A percentile compares a stretch with the other conserved stretches of the same genome.
phyloP scores from a whole-genome alignment of 2,797 vertebrate genomes.

The Centropyge bicolor region DNA sequence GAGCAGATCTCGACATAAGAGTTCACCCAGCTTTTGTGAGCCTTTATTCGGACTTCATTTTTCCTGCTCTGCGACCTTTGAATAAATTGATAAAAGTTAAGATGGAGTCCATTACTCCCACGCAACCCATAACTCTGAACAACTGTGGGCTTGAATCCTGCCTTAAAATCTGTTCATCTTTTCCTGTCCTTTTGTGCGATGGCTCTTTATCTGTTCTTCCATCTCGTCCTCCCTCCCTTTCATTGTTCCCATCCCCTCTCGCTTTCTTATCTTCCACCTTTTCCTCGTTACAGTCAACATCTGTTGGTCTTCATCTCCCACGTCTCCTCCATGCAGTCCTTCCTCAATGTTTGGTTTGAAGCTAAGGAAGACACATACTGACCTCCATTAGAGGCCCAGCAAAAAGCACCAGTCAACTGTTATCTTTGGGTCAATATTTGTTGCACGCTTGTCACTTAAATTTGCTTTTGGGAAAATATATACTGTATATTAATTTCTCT shows the following conservation, averaged over 20 bases:
- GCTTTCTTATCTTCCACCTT: slow-evolving; percentile 30
- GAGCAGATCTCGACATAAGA: slow-evolving; percentile 11
- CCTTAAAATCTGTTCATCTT: slow-evolving; percentile 27
- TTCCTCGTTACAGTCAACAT: slow-evolving; percentile 16
- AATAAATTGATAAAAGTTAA: slow-evolving; percentile 26
- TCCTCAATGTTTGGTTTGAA: slow-evolving; percentile 32
- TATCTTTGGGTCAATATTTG: background rate
- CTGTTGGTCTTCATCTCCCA: slow-evolving; percentile 28
- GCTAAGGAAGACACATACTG: slow-evolving; percentile 35
- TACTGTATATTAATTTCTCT: too few species aligned
- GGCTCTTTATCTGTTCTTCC: slow-evolving; percentile 20
- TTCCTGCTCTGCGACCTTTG: slow-evolving; percentile 11
- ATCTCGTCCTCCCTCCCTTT: background rate
- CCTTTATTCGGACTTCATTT: slow-evolving; percentile 15
- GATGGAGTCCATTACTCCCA: slow-evolving; percentile 31
- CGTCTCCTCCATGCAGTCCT: slow-evolving; percentile 1
- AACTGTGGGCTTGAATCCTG: background rate
- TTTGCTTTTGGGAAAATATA: background rate
- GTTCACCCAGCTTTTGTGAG: slow-evolving; percentile 21
- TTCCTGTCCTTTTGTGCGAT: slow-evolving; percentile 10
- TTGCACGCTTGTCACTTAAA: background rate
- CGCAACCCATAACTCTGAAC: slow-evolving; percentile 17
- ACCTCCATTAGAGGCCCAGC: background rate
- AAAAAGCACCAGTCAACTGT: background rate
- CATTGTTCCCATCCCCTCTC: background rate